Evolutionary conservation across 2,888 invertebrate species (phyloP), one percentile per base, ranked within the genome.

Genomic region (Cephus rjabovi): DNA sequence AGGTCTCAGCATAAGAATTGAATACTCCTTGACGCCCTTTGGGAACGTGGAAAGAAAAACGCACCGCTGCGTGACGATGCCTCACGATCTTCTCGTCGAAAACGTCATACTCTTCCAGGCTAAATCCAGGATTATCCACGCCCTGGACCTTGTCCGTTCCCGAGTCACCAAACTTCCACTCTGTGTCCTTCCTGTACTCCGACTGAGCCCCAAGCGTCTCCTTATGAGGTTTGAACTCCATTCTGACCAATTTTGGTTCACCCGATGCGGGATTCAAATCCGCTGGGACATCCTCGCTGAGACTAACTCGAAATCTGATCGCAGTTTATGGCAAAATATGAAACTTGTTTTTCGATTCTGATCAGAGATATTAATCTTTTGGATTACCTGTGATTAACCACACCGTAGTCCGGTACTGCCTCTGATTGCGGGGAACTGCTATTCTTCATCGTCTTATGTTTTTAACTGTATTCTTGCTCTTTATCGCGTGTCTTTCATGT

Each of bases 281-380:
- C 31, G 34, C n/a, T 15, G 74, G 34, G 9, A 74, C 11, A 40
- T 35, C 69, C 34, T n/a, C 73, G 34, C 34, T 75, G 23, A 34
- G 31, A n/a, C 37, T 73, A 35, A 74, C 68, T 23, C 74, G 68
- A 68, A 74, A 77, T 69, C 77, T 77, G 31, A 23, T 56, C 56
- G 15, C 56, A 23, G 56, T 56, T 56, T 56, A 56, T 23, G 56
- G 15, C 23, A 23, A 56, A 23, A 56, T 56, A 9, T 9, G 31
- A 71, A 12, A 30, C 23, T 71, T 33, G 23, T 71, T 30, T 56
- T 56, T 56, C 23, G 1, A 9, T 56, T 56, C 23, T 56, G 56
- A 56, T 56, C 23, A 56, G 6, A 56, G 23, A 9, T 56, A 56
- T 23, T 23, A 56, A 56, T 56, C 56, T 56, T 56, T 56, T 56